These are phyloP conservation scores for Typhlichthys eigenmanni DNA, from an alignment of 2,797 vertebrate genomes.

Conservation along the genomic window DNA sequence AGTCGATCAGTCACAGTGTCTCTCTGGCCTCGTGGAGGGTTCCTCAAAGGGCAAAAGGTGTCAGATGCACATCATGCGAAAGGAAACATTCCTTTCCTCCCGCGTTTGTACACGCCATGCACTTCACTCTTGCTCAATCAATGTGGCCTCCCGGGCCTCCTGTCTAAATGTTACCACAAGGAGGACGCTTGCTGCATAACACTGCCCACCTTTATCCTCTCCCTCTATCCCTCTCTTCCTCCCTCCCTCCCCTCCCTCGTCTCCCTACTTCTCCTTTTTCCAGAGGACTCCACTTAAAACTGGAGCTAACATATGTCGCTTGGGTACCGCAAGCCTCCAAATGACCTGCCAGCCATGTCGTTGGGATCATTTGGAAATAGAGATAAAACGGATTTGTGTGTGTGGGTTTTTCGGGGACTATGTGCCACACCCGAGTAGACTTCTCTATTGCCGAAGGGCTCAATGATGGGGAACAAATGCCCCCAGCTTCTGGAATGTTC, in stretches of 20 bases:
- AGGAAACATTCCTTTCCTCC: conserved; percentile 17
- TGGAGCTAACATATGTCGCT: conserved; percentile 25
- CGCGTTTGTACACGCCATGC: conserved; percentile 48
- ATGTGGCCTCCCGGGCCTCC: conserved; percentile 53
- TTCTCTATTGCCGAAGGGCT: conserved; percentile 39
- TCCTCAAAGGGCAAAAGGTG: background rate
- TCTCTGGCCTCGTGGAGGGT: no score
- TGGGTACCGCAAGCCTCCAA: conserved; percentile 28
- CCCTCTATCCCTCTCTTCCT: background rate
- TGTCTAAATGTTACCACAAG: conserved; percentile 74
- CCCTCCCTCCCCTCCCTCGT: background rate
- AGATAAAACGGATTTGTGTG: conserved; percentile 29
- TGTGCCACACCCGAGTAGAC: conserved; percentile 50
- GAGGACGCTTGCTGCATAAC: conserved; percentile 39
- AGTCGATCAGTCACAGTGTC: background rate
- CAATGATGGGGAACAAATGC: conserved; percentile 55
- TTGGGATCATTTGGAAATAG: conserved; percentile 42
- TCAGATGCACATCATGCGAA: conserved; percentile 30
- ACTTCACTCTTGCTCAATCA: conserved; percentile 57
- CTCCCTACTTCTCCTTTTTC: conserved; percentile 4
- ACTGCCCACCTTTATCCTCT: conserved; percentile 9
- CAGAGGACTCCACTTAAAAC: conserved; percentile 16
- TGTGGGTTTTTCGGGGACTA: conserved; percentile 18
- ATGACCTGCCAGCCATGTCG: conserved; percentile 50
- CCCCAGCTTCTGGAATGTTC: conserved; percentile 24